Evolutionary conservation across 1,140 invertebrate genomes (phyloP).

Genomic region (Chironomus tepperi): DNA sequence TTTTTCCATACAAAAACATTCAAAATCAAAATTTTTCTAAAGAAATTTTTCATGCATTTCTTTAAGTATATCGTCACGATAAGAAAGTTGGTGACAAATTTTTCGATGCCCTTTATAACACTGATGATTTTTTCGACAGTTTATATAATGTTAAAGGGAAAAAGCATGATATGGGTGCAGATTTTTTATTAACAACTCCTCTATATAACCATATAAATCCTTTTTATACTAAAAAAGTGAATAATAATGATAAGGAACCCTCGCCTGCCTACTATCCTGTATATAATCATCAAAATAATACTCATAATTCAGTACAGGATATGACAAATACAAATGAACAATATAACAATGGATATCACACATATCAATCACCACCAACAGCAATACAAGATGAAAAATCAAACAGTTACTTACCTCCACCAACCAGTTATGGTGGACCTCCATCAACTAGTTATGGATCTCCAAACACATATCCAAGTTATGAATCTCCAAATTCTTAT

Average conservation of each 20-base stretch:
- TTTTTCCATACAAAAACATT: not conserved
- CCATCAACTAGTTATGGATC: not conserved
- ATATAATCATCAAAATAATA: not conserved
- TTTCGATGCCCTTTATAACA: not conserved
- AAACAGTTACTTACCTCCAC: slow-evolving; percentile 39
- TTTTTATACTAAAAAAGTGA: slow-evolving; percentile 7
- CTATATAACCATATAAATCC: not conserved
- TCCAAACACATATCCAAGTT: slow-evolving; percentile 28
- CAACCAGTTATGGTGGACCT: slow-evolving; percentile 27
- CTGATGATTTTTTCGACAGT: slow-evolving; percentile 6
- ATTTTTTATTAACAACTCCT: not conserved
- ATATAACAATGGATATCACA: slow-evolving; percentile 26
- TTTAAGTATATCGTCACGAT: not conserved
- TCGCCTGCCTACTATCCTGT: not conserved
- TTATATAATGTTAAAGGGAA: not conserved
- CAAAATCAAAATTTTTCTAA: no score
- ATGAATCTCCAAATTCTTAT: slow-evolving; percentile 25
- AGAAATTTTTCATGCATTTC: no score
- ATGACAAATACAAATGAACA: slow-evolving; percentile 27
- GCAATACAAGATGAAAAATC: slow-evolving; percentile 21
- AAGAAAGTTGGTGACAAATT: not conserved
- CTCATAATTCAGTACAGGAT: slow-evolving; percentile 6
- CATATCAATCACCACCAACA: slow-evolving; percentile 28
- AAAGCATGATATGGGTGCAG: not conserved
- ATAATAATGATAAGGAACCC: not conserved